phyloP scores from a whole-genome alignment of 1,140 invertebrate genomes.

The Araneus ventricosus region DNA sequence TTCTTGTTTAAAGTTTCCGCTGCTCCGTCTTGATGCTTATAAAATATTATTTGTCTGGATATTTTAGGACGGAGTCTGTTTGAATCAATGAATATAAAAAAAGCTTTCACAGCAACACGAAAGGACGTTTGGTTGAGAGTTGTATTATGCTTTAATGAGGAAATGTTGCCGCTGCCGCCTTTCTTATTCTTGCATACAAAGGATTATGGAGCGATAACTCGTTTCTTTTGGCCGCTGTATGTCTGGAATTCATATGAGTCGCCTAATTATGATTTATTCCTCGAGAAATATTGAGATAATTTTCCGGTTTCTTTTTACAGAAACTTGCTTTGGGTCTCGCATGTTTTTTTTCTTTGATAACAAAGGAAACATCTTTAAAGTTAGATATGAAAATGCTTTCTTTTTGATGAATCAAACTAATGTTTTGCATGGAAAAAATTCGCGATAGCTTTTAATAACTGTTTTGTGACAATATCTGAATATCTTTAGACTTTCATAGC shows the following conservation, averaged over 20 bases:
- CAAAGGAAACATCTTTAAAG: background rate
- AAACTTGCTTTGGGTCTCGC: background rate
- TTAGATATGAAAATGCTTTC: background rate
- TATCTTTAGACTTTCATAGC: too few relatives aligned
- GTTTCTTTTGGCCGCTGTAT: background rate
- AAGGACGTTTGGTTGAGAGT: background rate
- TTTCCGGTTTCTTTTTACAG: background rate
- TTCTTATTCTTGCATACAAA: background rate
- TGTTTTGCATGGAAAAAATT: too few relatives aligned
- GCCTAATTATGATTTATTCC: constrained; percentile 10
- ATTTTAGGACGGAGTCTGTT: background rate
- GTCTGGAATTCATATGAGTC: background rate
- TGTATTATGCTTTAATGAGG: background rate
- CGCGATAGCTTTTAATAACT: too few relatives aligned
- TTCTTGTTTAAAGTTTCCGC: background rate
- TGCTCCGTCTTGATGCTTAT: background rate
- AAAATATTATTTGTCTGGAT: background rate
- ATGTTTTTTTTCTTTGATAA: background rate
- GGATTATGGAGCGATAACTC: background rate
- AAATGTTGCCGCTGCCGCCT: background rate
- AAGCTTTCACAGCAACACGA: background rate
- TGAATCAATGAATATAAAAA: background rate
- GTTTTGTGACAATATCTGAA: too few relatives aligned
- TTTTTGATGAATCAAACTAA: background rate
- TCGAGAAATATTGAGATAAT: background rate